Base-by-base conservation (phyloP, 2,797 vertebrate species). In the Xyrichtys novacula region DNA sequence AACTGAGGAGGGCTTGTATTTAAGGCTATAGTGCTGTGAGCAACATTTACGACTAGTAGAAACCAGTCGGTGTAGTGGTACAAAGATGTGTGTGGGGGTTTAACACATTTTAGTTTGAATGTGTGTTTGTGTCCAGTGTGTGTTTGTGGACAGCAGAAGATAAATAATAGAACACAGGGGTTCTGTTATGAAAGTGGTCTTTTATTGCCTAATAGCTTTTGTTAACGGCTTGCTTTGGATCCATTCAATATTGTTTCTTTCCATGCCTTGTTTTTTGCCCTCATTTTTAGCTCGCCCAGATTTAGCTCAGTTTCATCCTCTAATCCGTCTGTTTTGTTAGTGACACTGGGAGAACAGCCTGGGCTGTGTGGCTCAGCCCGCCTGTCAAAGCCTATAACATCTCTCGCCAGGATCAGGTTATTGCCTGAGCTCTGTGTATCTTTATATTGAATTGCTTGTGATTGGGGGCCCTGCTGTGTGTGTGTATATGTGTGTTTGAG, bases 271-370 rank as follows among this genome's bases (percentile, higher is more conserved):
- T 85, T 89, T 83, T 83, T 82, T 81, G 64, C 65, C 75, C 85
- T 65, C 64, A 44, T 90, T 93, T 90, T 87, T 81, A 73, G 80
- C 82, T 76, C 48, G 59, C 61, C 64, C 86, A 87, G 89, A 91
- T 93, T 92, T 90, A 91, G 86, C 88, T 80, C 73, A 38, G 78
- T 91, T 90, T 90, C 89, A 87, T 90, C 82, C 83, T 77, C 76
- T 93, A 92, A 94, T 93, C 92, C 89, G 48, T 82, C 86, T 90
- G 87, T 89, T 94, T 91, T 92, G 89, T 93, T 86, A 85, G 84
- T 76, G 85, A 91, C 88, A 88, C 85, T 85, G 83, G 72, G 80
- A 87, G 82, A 90, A 83, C 62, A 81, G 84, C 74, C 76, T 73
- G 77, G 78, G 68, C 84, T 78, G 74, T 75, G 75, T 84, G 72